phyloP scores from a whole-genome alignment of 2,797 vertebrate species.

The Eutrigla gurnardus region DNA sequence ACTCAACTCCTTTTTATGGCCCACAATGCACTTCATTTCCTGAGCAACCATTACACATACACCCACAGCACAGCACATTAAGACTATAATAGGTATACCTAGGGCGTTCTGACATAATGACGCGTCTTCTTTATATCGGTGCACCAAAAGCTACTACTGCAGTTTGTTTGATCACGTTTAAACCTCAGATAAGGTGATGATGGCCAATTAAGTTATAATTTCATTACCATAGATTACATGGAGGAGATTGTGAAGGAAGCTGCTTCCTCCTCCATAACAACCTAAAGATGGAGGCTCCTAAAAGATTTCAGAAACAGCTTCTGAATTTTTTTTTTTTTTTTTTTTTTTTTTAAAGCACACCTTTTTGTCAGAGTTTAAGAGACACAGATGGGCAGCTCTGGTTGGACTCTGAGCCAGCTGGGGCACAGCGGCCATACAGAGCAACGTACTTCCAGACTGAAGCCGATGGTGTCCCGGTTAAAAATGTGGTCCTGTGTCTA shows the following conservation, averaged over 20 bases:
- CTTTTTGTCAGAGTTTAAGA: not conserved
- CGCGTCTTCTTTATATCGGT: slow-evolving; percentile 17
- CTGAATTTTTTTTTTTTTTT: too few relatives aligned
- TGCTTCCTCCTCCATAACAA: not conserved
- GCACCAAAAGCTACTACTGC: not conserved
- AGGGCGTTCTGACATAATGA: slow-evolving; percentile 42
- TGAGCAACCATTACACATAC: slow-evolving; percentile 56
- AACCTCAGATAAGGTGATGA: not conserved
- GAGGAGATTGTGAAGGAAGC: too few relatives aligned
- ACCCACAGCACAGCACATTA: slow-evolving; percentile 52
- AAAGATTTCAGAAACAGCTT: too few relatives aligned
- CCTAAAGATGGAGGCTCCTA: not conserved
- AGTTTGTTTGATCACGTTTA: not conserved
- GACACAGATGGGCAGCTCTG: not conserved
- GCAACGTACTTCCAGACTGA: slow-evolving; percentile 5
- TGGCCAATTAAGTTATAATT: not conserved
- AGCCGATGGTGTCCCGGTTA: not conserved
- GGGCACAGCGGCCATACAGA: slow-evolving; percentile 8
- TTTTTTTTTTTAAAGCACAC: too few relatives aligned
- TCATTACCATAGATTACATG: not conserved
- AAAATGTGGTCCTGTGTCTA: not conserved
- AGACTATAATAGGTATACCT: slow-evolving; percentile 54
- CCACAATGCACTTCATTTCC: slow-evolving; percentile 79
- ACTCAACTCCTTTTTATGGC: slow-evolving; percentile 70
- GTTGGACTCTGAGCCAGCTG: not conserved